Conservation (phyloP, 2,888 invertebrate species). For the Fragum whitleyi region DNA sequence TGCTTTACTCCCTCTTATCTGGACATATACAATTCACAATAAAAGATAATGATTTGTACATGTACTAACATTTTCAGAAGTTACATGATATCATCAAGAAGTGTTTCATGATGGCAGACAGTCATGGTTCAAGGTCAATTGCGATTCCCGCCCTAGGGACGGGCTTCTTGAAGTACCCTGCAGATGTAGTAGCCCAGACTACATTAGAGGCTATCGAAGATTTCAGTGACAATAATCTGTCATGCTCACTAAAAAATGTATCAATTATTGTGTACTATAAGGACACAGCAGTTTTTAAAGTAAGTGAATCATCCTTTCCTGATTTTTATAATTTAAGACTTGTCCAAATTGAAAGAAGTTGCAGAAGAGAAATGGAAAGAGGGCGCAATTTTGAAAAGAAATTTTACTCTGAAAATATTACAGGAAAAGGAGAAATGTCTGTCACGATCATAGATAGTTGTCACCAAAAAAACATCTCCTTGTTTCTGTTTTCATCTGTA, state of each 20-base stretch:
- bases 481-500: too few species aligned
- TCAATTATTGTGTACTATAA: constrained; percentile 47
- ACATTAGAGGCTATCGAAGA: constrained; percentile 46
- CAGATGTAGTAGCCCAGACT: constrained; percentile 53
- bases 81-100: constrained; percentile 19
- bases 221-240: constrained; percentile 40
- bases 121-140: constrained; percentile 60
- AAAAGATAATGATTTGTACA: too few species aligned
- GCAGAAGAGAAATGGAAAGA: too few species aligned
- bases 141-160: constrained; percentile 80
- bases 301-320: constrained; percentile 24
- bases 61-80: too few species aligned
- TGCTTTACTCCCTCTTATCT: too few species aligned
- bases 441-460: too few species aligned
- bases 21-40: too few species aligned
- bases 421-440: neutral
- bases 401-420: neutral
- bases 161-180: constrained; percentile 72
- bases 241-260: constrained; percentile 38
- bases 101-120: constrained; percentile 36
- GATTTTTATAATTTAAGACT: too few species aligned
- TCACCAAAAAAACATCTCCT: too few species aligned
- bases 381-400: too few species aligned
- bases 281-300: constrained; percentile 42
- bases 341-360: too few species aligned